A percentile compares a stretch with the other conserved stretches of the same genome.
Evolutionary conservation across 2,888 invertebrate genomes (phyloP).

Genomic region (Drosophila leonis): DNA sequence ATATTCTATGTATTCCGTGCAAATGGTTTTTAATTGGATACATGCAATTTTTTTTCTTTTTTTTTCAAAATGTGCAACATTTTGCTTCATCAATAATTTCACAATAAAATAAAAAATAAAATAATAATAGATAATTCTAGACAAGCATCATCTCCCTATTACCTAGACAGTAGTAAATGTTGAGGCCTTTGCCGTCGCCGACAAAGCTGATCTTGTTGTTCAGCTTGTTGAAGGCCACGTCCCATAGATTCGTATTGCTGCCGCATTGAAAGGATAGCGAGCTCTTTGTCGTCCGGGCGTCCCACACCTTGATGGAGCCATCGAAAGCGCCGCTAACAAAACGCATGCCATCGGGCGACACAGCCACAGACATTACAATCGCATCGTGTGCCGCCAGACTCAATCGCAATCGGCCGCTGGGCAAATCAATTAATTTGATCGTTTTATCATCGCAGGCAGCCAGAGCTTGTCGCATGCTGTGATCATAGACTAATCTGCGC

Average conservation of each 20-base stretch:
- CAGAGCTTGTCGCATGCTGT: neutral
- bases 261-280: slow-evolving; percentile 8
- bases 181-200: slow-evolving; percentile 46
- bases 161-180: slow-evolving; percentile 41
- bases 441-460: slow-evolving; percentile 53
- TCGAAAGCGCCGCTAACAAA: slow-evolving; percentile 42
- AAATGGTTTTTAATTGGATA: neutral
- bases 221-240: slow-evolving; percentile 38
- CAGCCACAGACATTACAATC: slow-evolving; percentile 36
- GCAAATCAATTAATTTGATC: slow-evolving; percentile 43
- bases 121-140: slow-evolving; percentile 1
- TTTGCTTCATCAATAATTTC: slow-evolving; percentile 17
- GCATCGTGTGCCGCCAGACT: slow-evolving; percentile 21
- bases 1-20: neutral
- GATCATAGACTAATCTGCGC: slow-evolving; percentile 32
- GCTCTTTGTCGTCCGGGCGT: slow-evolving; percentile 29
- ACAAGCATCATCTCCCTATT: slow-evolving; percentile 33
- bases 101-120: slow-evolving; percentile 6
- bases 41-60: neutral
- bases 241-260: slow-evolving; percentile 42
- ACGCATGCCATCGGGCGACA: slow-evolving; percentile 26
- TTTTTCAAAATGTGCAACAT: slow-evolving; percentile 11
- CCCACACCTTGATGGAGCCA: slow-evolving; percentile 51
- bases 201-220: slow-evolving; percentile 44
- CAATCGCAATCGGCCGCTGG: slow-evolving; percentile 17